Base-by-base conservation (phyloP, 2,113 vertebrate species). In the Halichoerus grypus region DNA sequence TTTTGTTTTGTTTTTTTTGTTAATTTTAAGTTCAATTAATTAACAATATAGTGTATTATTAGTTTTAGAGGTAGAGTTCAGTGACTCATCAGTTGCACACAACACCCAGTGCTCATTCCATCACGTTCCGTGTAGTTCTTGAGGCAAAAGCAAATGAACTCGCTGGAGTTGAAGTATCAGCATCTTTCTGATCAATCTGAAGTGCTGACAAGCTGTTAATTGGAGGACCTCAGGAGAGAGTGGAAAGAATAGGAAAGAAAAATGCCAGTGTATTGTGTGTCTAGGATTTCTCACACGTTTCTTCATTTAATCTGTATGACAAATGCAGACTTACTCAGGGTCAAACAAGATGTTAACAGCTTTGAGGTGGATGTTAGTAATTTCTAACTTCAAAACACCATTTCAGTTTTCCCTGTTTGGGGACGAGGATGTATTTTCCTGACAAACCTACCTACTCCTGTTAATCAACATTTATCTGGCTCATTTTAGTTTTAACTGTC, bases 401-500 rank as follows among this genome's bases (percentile, higher is more conserved):
- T 77, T 57, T 88, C 49, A 21, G 21, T 93, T 76, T 93, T 69
- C 42, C 57, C 74, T 59, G 33, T 67, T 69, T 55, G 65, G 39
- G 51, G 36, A 87, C 26, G 42, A 83, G 72, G 53, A 42, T 88
- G 8, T 36, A 15, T 69, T 96, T 91, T 81, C 36, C n/a, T 72
- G 65, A 26, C 7, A 77, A 71, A 53, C 31, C 55, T 77, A 4
- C 15, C 5, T 51, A 9, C 24, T 69, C 39, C 33, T 69, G 18
- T 67, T 33, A 53, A 67, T 86, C 76, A 84, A 55, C 33, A 77
- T 39, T 39, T 36, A 4, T 49, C 61, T 1, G 28, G 21, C 5
- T 92, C 18, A 28, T 83, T 96, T 84, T 86, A 67, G 59, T 76
- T 76, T 79, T 79, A 59, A 87, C 14, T 65, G 36, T 42, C 33